Evolutionary conservation across 2,888 invertebrate species (phyloP).

Genomic region (Pseudococcus viburni): DNA sequence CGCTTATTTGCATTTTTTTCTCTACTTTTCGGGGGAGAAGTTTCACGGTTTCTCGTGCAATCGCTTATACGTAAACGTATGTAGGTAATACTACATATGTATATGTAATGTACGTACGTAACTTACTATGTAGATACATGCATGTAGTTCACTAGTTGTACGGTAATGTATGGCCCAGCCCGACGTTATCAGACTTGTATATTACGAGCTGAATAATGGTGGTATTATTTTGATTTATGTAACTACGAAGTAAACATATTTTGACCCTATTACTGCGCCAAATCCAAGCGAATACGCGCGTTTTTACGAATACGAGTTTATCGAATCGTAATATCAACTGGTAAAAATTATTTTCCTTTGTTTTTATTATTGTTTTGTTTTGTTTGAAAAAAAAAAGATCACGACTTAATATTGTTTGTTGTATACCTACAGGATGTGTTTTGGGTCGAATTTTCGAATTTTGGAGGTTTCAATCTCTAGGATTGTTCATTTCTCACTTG

Average conservation of each 20-base stretch:
- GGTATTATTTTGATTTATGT: constrained; percentile 50
- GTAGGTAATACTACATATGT: neutral
- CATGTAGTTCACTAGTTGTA: constrained; percentile 12
- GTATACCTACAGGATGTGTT: no score
- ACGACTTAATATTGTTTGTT: no score
- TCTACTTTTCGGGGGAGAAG: neutral
- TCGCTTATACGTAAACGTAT: neutral
- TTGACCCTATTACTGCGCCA: constrained; percentile 23
- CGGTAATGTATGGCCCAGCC: constrained; percentile 9
- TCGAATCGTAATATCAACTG: constrained; percentile 7
- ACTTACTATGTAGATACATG: neutral
- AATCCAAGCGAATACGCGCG: constrained; percentile 10
- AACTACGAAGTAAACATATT: constrained; percentile 42
- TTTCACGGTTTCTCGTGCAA: constrained; percentile 24
- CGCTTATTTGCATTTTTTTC: constrained; percentile 36
- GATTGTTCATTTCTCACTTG: no score
- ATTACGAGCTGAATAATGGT: constrained; percentile 34
- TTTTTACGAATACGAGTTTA: constrained; percentile 3
- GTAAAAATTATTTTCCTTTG: neutral
- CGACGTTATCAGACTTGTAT: constrained; percentile 40
- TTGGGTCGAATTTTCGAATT: no score
- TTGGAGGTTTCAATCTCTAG: no score
- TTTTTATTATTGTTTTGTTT: neutral
- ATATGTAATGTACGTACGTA: neutral
- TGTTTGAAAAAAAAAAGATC: neutral